A percentile compares a stretch with the other conserved stretches of the same genome.
phyloP scores from a whole-genome alignment of 92 coral and sea anemone species.

The Anthopleura xanthogrammica region DNA sequence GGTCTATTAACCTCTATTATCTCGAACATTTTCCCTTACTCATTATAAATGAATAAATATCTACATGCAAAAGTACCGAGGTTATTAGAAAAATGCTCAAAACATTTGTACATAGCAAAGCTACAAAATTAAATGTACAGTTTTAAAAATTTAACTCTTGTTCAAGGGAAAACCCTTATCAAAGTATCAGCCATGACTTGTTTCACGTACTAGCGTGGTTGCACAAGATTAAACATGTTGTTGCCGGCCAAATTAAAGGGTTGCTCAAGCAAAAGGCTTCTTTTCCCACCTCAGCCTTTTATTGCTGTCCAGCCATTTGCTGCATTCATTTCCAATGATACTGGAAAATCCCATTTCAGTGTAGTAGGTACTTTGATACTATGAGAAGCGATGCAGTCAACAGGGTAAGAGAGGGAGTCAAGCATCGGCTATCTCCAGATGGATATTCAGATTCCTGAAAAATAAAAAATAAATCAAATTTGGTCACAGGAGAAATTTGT shows the following conservation, averaged over 20 bases:
- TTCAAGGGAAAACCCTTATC: neutral
- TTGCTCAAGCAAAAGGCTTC: neutral
- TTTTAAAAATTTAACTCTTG: neutral
- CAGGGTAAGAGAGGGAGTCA: neutral
- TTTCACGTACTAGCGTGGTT: neutral
- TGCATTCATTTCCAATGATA: neutral
- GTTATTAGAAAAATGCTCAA: neutral
- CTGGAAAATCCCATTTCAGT: neutral
- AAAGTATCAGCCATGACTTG: neutral
- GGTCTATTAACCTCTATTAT: no score
- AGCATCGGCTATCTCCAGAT: neutral
- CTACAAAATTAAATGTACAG: constrained; percentile 8
- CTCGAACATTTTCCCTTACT: no score
- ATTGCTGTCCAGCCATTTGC: neutral
- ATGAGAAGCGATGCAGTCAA: neutral
- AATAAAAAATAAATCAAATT: neutral
- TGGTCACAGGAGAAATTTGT: neutral
- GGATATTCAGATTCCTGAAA: constrained; percentile 33
- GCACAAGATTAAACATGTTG: neutral
- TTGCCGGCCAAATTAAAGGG: neutral
- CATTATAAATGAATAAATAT: no score
- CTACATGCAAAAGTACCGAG: no score
- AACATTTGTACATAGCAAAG: constrained; percentile 3
- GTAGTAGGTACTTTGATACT: neutral
- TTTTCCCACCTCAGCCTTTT: neutral